A percentile compares a stretch with the other conserved stretches of the same genome.
Conservation (phyloP, 2,797 vertebrate genomes). For the Anas capensis region DNA sequence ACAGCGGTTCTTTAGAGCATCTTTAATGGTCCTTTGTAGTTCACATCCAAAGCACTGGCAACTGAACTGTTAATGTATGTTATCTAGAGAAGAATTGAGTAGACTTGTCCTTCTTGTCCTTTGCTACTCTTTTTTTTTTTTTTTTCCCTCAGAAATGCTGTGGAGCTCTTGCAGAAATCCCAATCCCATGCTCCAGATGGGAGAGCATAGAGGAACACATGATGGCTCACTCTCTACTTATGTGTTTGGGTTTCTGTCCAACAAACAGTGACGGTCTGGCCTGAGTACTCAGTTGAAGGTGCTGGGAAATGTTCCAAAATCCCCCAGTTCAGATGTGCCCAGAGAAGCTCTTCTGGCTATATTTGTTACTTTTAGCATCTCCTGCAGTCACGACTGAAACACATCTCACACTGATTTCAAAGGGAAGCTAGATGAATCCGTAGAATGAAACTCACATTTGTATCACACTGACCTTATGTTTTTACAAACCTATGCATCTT, state of each 20-base stretch:
- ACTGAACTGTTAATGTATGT: neutral
- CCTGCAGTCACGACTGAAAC: neutral
- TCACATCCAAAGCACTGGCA: conserved; percentile 5
- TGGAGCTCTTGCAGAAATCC: neutral
- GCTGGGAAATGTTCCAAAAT: conserved; percentile 35
- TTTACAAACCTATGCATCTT: neutral
- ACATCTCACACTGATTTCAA: neutral
- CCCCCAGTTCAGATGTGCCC: neutral
- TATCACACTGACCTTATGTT: neutral
- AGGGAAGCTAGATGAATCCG: neutral
- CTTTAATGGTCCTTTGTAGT: conserved; percentile 6
- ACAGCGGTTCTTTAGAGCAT: neutral
- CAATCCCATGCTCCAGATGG: neutral
- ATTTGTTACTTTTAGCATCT: neutral
- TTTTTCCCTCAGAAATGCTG: neutral
- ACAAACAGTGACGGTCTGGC: neutral
- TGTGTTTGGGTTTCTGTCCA: conserved; percentile 1
- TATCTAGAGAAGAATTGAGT: neutral
- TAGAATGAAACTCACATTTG: neutral
- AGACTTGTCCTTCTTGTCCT: neutral
- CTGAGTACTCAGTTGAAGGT: neutral
- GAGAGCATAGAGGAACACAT: neutral
- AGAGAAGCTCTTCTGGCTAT: neutral
- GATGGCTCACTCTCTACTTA: neutral
- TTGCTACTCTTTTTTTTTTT: neutral